phyloP scores from a whole-genome alignment of 2,797 vertebrate genomes.

The Lepilemur septentrionalis region DNA sequence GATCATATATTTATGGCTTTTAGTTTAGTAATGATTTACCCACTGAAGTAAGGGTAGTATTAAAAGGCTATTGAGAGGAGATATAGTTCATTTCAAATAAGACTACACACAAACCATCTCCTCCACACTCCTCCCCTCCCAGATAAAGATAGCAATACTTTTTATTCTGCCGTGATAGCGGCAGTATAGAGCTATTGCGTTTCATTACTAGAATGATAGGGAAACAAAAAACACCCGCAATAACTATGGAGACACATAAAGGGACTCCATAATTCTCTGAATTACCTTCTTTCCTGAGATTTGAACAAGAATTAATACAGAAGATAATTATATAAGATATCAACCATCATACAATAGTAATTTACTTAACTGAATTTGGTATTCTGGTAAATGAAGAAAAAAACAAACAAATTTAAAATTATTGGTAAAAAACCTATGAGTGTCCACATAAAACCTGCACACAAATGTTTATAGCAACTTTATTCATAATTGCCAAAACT shows the following conservation, averaged over 20 bases:
- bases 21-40: background rate
- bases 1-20: slow-evolving; percentile 14
- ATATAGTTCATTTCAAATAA: background rate
- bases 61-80: background rate
- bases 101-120: background rate
- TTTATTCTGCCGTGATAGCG: background rate
- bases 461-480: background rate
- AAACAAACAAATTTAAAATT: background rate
- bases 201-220: background rate
- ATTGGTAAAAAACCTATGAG: background rate
- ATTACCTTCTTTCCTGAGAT: background rate
- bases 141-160: background rate
- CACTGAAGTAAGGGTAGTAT: background rate
- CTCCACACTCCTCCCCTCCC: background rate
- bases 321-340: background rate
- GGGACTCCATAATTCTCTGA: background rate
- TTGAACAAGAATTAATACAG: background rate
- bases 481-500: background rate
- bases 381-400: background rate
- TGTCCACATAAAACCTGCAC: background rate
- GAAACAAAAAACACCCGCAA: background rate
- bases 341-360: background rate
- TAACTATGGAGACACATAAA: background rate
- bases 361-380: background rate
- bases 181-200: background rate